Evolutionary conservation across 2,113 vertebrate genomes (phyloP).

Genomic region (Sterna hirundo): DNA sequence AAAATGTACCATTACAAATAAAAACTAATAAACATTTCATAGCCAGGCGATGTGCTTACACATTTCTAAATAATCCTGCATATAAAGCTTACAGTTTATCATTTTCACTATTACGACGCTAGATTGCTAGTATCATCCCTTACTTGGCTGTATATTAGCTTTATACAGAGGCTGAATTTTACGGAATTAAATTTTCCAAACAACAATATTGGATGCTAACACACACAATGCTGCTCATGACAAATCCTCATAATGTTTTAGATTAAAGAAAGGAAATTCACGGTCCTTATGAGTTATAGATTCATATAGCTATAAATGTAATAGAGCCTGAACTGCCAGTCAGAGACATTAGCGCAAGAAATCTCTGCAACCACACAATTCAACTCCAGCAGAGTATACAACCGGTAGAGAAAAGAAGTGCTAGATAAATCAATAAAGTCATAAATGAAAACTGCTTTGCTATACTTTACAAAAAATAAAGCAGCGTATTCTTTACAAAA

Average conservation of each 20-base stretch:
- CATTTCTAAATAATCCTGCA: background rate
- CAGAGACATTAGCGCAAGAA: background rate
- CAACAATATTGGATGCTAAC: constrained; percentile 25
- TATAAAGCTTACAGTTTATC: background rate
- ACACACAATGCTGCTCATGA: background rate
- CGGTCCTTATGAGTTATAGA: background rate
- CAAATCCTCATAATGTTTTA: background rate
- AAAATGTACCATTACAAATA: background rate
- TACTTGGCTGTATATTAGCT: background rate
- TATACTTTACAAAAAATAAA: background rate
- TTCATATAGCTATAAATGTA: background rate
- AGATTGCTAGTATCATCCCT: background rate
- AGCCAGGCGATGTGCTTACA: background rate
- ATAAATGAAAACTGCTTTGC: background rate
- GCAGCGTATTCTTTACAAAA: background rate
- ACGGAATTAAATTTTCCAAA: constrained; percentile 10
- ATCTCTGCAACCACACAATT: background rate
- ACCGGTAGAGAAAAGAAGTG: background rate
- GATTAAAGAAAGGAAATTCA: constrained; percentile 1
- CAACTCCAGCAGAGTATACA: background rate
- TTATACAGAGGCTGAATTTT: background rate
- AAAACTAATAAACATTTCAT: background rate
- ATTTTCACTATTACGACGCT: background rate
- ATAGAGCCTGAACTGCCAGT: background rate
- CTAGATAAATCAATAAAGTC: background rate